Base-by-base conservation (phyloP, 2,797 vertebrate genomes). In the Oceanodroma leucorhoa region DNA sequence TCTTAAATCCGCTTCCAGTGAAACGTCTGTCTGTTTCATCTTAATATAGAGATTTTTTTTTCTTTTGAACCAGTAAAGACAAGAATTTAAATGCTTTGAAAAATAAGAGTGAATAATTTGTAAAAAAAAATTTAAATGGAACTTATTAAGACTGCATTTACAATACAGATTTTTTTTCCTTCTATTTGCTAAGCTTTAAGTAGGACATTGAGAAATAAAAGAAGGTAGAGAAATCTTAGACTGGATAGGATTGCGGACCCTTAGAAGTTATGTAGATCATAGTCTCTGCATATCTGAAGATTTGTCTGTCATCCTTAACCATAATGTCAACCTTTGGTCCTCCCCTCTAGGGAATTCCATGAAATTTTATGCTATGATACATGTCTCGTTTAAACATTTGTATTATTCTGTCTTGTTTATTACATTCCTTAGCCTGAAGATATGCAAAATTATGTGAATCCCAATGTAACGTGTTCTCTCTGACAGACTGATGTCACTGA, bases 401-500 rank as follows among this genome's bases (percentile, higher is more conserved):
- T 75, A 62, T 75, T 90, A 22, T 40, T 80, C 24, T 64, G n/a
- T 41, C 58, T 81, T 90, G 34, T 87, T 91, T 92, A 91, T 88
- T 88, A 57, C 54, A 86, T 91, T 93, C 51, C 77, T 93, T 89
- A 91, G 79, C 84, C 89, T 79, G 84, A 92, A 97, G 95, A 76
- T 27, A 86, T 3, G 23, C 50, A 91, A 91, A 88, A 89, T 69
- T 54, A 60, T 19, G 22, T 62, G 84, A 80, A 54, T 80, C 87
- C 54, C 26, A 83, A 5, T 58, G 40, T 61, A 89, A 75, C 30
- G n/a, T 78, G 45, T 53, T 66, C 41, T 90, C 13, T 76, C 41
- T 64, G 79, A 89, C 69, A 91, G 38, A 29, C 54, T 86, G 69
- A 72, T 89, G 53, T 71, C 65, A 89, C 34, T 89, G 67, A 83